phyloP scores from a whole-genome alignment of 2,797 vertebrate genomes.

The Phoeniculus purpureus region DNA sequence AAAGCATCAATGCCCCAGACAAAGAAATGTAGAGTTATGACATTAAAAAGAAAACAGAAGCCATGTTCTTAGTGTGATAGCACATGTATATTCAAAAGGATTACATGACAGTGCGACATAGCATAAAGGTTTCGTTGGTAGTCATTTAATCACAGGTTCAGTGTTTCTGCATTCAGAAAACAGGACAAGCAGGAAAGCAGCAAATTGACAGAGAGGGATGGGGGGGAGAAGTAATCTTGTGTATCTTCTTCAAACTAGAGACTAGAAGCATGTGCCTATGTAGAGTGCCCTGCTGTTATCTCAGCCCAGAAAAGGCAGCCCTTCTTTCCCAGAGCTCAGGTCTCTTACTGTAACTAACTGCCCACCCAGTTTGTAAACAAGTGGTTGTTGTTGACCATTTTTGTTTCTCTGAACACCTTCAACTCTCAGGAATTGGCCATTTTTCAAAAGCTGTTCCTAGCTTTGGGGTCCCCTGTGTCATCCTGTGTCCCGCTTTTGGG shows the following conservation, averaged over 20 bases:
- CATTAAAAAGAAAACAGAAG: not conserved
- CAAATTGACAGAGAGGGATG: not conserved
- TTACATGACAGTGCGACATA: accelerated
- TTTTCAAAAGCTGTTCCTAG: not conserved
- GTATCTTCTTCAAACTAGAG: not conserved
- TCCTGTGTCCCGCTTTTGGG: not conserved
- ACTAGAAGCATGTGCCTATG: not conserved
- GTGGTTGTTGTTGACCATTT: accelerated
- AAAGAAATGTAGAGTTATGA: not conserved
- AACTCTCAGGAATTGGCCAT: not conserved
- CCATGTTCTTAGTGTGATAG: not conserved
- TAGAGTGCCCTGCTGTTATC: accelerated
- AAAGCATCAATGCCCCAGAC: not conserved
- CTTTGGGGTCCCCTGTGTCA: not conserved
- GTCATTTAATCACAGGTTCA: not conserved
- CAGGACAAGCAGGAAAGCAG: not conserved
- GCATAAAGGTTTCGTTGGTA: not conserved
- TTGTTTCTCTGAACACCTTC: not conserved
- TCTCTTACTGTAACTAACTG: not conserved
- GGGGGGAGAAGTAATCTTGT: not conserved
- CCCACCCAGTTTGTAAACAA: not conserved
- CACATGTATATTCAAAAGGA: not conserved
- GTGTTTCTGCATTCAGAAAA: accelerated
- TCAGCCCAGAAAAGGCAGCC: not conserved
- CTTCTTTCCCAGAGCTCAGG: not conserved